phyloP scores from a whole-genome alignment of 2,113 vertebrate genomes.

The Colinus virginianus region DNA sequence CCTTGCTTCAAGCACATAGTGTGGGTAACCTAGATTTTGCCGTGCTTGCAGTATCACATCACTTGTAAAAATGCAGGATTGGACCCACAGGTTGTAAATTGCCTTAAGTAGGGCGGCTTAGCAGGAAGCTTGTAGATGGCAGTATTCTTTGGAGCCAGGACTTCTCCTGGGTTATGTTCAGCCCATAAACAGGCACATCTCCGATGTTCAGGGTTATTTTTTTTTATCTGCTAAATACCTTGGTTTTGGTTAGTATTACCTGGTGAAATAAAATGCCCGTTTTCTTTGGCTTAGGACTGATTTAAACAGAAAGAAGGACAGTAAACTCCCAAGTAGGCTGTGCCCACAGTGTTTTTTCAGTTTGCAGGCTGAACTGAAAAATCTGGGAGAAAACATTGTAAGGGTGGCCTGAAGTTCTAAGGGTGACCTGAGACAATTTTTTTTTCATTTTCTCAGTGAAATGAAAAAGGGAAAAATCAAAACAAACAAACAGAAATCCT shows the following conservation, averaged over 20 bases:
- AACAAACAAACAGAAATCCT: neutral
- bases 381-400: neutral
- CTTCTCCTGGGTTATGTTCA: neutral
- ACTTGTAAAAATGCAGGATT: neutral
- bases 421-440: neutral
- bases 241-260: neutral
- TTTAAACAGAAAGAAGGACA: neutral
- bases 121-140: neutral
- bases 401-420: neutral
- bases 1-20: neutral
- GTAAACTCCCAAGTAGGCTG: conserved; percentile 23
- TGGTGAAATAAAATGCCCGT: neutral
- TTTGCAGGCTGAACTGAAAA: conserved; percentile 69
- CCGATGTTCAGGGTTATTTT: neutral
- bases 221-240: neutral
- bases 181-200: neutral
- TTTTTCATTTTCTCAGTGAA: neutral
- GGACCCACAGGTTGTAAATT: conserved; percentile 14
- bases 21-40: conserved; percentile 20
- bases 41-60: neutral
- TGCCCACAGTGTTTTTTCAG: conserved; percentile 49
- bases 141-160: neutral
- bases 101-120: conserved; percentile 34
- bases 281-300: conserved; percentile 6
- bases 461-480: conserved; percentile 10